Evolutionary conservation across 1,140 invertebrate genomes (phyloP).

Genomic region (Maconellicoccus hirsutus): DNA sequence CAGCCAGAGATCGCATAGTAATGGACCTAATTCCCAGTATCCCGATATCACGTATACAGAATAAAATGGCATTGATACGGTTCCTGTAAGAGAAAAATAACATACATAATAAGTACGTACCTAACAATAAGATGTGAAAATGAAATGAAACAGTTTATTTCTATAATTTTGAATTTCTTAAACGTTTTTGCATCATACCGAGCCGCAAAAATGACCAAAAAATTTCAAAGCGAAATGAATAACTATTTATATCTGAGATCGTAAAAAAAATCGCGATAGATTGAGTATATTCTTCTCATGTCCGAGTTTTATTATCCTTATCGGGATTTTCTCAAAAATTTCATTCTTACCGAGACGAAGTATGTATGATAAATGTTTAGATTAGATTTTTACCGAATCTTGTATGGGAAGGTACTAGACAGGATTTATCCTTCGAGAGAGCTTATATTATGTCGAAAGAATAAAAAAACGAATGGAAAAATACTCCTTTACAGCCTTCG

Average conservation of each 20-base stretch:
- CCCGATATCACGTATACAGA: constrained; percentile 92
- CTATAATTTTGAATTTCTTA: too few species aligned
- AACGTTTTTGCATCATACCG: too few species aligned
- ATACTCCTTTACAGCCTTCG: background rate
- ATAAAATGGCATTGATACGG: constrained; percentile 89
- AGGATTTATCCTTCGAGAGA: background rate
- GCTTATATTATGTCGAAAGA: constrained; percentile 5
- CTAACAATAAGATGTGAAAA: too few species aligned
- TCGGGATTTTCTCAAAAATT: background rate
- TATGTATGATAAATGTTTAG: background rate
- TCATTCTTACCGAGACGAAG: background rate
- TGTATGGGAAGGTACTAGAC: background rate
- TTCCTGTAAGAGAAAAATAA: constrained; percentile 48
- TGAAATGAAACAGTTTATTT: too few species aligned
- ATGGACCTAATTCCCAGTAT: constrained; percentile 90
- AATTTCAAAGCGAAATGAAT: background rate
- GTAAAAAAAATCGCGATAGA: background rate
- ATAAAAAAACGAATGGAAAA: background rate
- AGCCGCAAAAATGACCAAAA: too few species aligned
- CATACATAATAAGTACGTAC: background rate
- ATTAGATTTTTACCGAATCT: background rate
- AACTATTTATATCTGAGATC: background rate
- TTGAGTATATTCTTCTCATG: background rate
- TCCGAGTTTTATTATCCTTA: background rate
- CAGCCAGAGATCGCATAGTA: constrained; percentile 96